These are phyloP conservation scores for Drosophila rufa DNA, from an alignment of 1,140 invertebrate species.

Conservation along the genomic window DNA sequence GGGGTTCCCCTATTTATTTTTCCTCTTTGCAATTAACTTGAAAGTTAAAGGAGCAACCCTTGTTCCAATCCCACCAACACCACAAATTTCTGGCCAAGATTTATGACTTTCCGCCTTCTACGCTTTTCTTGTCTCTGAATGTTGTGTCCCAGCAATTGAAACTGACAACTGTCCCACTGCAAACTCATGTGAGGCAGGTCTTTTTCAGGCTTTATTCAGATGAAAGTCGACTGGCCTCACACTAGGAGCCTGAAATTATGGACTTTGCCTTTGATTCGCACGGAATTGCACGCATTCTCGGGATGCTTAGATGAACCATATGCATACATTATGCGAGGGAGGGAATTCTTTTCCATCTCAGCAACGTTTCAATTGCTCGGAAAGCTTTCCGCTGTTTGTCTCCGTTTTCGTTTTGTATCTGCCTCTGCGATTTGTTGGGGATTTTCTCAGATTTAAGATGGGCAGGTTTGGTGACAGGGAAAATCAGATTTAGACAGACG, in stretches of 20 bases:
- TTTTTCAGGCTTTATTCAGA: constrained; percentile 1
- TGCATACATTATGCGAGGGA: constrained; percentile 23
- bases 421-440: constrained; percentile 7
- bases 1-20: not conserved
- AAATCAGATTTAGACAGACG: constrained; percentile 27
- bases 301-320: constrained; percentile 27
- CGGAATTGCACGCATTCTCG: constrained; percentile 24
- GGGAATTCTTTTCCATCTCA: constrained; percentile 12
- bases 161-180: constrained; percentile 32
- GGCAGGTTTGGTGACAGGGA: constrained; percentile 30
- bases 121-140: constrained; percentile 19
- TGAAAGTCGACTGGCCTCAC: constrained; percentile 1
- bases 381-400: constrained; percentile 37
- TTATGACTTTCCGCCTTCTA: constrained; percentile 27
- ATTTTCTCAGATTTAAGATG: constrained; percentile 29
- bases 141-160: constrained; percentile 34
- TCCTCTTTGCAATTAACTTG: constrained; percentile 17
- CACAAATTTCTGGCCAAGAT: constrained; percentile 26
- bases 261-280: constrained; percentile 22
- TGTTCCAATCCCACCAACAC: not conserved
- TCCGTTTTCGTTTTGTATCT: constrained; percentile 1
- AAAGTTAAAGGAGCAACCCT: constrained; percentile 8
- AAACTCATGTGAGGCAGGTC: constrained; percentile 36
- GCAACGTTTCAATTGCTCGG: constrained; percentile 33
- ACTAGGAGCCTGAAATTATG: constrained; percentile 16